Evolutionary conservation across 2,797 vertebrate genomes (phyloP), one percentile per base, ranked within the genome.

Genomic region (Kryptopterus vitreolus): DNA sequence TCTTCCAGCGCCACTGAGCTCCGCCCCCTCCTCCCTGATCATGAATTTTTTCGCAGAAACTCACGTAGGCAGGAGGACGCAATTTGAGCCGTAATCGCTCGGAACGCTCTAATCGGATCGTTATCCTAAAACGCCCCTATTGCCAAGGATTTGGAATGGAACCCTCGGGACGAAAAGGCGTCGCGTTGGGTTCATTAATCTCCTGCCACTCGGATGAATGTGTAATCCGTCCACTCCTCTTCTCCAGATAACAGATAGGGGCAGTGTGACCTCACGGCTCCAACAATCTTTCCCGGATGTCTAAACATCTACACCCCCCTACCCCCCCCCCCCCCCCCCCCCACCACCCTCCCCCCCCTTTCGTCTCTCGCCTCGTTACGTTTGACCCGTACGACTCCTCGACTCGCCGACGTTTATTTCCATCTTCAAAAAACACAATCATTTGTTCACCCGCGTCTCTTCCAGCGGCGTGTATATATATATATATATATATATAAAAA

Each of bases 191-290:
- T 78, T 82, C 81, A 84, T 86, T 82, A 82, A 86, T 82, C 83
- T 70, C 50, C 71, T 72, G 52, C 26, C n/a, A 20, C 53, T 73
- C 77, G 82, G 62, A 74, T 43, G 77, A 33, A 71, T 26, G 55
- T 66, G 59, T 80, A 72, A 77, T 77, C 78, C 52, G 58, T 35
- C 33, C 10, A 72, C 4, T 80, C 81, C 57, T 82, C 81, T 86
- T 82, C 81, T 68, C 55, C 46, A 57, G 77, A 15, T 75, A 13
- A 80, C 81, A 87, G 80, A 72, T 78, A 86, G 81, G 84, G 83
- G 85, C 84, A 78, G 79, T 81, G 85, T 84, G 84, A 58, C 18
- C 33, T n/a, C 33, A 57, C 29, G 9, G 24, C 43, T 18, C 38
- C 13, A 48, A 38, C 1, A 18, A n/a, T 18, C 16, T n/a, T 12